phyloP scores from a whole-genome alignment of 2,113 vertebrate genomes.

The Vimba vimba region DNA sequence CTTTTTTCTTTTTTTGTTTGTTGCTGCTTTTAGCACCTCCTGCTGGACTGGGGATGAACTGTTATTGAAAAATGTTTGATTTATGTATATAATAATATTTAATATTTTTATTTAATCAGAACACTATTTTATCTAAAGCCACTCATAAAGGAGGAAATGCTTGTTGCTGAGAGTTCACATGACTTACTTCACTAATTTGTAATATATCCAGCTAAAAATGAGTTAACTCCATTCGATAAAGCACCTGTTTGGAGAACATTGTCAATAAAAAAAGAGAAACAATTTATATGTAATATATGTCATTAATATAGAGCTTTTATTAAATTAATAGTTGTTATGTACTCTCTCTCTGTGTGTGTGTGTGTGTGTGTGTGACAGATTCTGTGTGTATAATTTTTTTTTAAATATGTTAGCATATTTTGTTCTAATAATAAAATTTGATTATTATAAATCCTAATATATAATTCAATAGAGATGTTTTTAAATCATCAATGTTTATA shows the following conservation, averaged over 20 bases:
- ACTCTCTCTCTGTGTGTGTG: too few species aligned
- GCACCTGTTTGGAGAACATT: too few species aligned
- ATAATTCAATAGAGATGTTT: neutral
- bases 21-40: neutral
- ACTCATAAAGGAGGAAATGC: neutral
- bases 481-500: neutral
- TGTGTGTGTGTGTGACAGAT: too few species aligned
- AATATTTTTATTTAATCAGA: neutral
- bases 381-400: too few species aligned
- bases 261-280: too few species aligned
- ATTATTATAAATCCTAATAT: too few species aligned
- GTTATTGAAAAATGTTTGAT: neutral
- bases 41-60: neutral
- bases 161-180: neutral
- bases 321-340: too few species aligned
- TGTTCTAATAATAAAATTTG: too few species aligned
- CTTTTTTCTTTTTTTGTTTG: neutral
- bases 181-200: neutral
- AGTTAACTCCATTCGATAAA: neutral
- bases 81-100: neutral
- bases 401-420: neutral
- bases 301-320: too few species aligned
- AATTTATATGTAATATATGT: too few species aligned
- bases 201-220: neutral
- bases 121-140: neutral